These are phyloP conservation scores for Paralvinella palmiformis DNA, from an alignment of 1,140 invertebrate species.

Conservation along the genomic window DNA sequence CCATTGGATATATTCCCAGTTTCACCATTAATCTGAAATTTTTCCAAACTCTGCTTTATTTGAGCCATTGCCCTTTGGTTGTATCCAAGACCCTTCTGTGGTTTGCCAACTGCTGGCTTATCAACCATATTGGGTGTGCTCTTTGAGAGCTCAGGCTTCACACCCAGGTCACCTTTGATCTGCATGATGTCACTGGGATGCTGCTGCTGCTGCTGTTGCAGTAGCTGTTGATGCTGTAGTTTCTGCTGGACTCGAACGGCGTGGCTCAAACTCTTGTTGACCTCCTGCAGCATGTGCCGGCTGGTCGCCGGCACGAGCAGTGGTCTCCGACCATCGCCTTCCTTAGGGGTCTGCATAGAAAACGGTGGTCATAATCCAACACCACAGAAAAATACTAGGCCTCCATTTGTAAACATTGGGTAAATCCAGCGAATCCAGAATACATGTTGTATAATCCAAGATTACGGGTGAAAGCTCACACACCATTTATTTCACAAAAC, in stretches of 20 bases:
- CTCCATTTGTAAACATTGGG: too few species aligned
- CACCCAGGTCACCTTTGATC: slow-evolving; percentile 19
- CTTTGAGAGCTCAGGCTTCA: slow-evolving; percentile 25
- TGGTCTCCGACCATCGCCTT: slow-evolving; percentile 30
- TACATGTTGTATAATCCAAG: too few species aligned
- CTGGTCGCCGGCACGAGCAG: slow-evolving; percentile 33
- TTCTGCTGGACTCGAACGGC: too few species aligned
- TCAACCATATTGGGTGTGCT: slow-evolving; percentile 31
- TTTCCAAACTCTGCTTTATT: slow-evolving; percentile 76
- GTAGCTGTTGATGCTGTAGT: background rate
- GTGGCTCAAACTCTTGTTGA: slow-evolving; percentile 41
- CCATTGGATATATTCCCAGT: slow-evolving; percentile 60
- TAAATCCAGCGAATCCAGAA: too few species aligned
- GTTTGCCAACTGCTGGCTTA: slow-evolving; percentile 15
- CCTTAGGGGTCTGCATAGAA: too few species aligned
- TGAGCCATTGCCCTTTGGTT: slow-evolving; percentile 80
- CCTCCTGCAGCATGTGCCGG: slow-evolving; percentile 44
- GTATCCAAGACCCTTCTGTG: slow-evolving; percentile 50
- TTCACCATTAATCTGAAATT: slow-evolving; percentile 64
- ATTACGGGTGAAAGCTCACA: too few species aligned
- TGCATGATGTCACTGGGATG: slow-evolving; percentile 14
- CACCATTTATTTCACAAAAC: too few species aligned
- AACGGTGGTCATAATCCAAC: too few species aligned
- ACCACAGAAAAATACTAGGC: too few species aligned
- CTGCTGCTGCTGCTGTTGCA: background rate